These are phyloP conservation scores for Drosophila carrolli DNA, from an alignment of 1,140 invertebrate genomes.

Conservation along the genomic window DNA sequence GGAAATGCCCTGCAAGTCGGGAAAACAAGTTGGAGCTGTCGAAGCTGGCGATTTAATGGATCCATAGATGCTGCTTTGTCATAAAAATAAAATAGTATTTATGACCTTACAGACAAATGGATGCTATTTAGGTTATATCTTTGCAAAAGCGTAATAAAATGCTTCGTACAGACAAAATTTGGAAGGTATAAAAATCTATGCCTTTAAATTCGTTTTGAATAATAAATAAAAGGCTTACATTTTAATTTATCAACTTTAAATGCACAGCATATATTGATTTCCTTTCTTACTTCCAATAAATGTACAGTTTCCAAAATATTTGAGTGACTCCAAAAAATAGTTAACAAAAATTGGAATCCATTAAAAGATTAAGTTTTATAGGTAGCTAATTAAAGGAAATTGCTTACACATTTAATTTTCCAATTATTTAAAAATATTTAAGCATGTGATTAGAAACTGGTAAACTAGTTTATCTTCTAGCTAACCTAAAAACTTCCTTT, in stretches of 20 bases:
- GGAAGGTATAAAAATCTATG: neutral
- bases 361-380: too few species aligned
- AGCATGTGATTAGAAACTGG: too few species aligned
- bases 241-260: neutral
- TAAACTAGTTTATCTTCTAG: too few species aligned
- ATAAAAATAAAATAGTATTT: conserved; percentile 13
- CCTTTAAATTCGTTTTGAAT: neutral
- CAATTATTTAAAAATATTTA: too few species aligned
- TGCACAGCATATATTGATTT: too few species aligned
- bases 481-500: too few species aligned
- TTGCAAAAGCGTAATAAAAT: neutral
- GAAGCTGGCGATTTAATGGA: conserved; percentile 7
- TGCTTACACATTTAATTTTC: too few species aligned
- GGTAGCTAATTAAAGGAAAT: too few species aligned
- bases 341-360: too few species aligned
- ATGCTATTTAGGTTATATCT: conserved; percentile 10
- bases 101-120: neutral
- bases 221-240: neutral
- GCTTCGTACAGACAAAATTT: neutral
- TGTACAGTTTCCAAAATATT: too few species aligned
- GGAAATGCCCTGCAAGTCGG: conserved; percentile 1
- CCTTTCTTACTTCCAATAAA: too few species aligned
- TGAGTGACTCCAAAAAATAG: too few species aligned
- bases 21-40: conserved; percentile 9
- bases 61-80: neutral